Conservation (phyloP, 2,797 vertebrate genomes). For the Hipposideros larvatus region DNA sequence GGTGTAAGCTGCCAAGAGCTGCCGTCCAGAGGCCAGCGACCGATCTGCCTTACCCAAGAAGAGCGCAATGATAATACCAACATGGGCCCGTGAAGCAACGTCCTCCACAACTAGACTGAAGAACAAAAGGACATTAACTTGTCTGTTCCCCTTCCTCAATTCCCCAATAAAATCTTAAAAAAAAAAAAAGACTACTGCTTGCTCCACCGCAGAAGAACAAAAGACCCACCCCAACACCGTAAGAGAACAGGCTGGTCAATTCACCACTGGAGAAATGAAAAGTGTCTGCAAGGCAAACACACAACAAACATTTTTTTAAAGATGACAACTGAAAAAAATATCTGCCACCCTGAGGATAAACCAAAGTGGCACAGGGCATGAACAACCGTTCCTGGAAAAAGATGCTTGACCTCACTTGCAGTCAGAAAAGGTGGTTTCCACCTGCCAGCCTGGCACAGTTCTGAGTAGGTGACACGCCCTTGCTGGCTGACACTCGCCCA, state of each 20-base stretch:
- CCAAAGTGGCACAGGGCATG: neutral
- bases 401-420: no score
- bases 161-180: no score
- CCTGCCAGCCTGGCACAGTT: neutral
- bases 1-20: no score
- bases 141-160: no score
- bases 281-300: neutral
- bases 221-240: neutral
- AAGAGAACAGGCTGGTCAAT: neutral
- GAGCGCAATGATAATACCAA: no score
- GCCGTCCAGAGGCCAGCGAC: no score
- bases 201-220: neutral
- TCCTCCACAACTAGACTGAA: no score
- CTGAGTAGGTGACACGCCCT: neutral
- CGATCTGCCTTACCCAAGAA: no score
- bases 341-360: neutral
- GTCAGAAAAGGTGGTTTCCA: neutral
- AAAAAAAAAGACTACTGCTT: neutral
- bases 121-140: no score
- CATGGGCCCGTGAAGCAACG: no score
- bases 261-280: neutral
- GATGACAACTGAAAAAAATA: neutral
- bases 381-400: neutral
- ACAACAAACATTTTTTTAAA: neutral
- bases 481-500: fast-evolving